These are phyloP conservation scores for Scylla paramamosain DNA, from an alignment of 1,140 invertebrate species.

Conservation along the genomic window DNA sequence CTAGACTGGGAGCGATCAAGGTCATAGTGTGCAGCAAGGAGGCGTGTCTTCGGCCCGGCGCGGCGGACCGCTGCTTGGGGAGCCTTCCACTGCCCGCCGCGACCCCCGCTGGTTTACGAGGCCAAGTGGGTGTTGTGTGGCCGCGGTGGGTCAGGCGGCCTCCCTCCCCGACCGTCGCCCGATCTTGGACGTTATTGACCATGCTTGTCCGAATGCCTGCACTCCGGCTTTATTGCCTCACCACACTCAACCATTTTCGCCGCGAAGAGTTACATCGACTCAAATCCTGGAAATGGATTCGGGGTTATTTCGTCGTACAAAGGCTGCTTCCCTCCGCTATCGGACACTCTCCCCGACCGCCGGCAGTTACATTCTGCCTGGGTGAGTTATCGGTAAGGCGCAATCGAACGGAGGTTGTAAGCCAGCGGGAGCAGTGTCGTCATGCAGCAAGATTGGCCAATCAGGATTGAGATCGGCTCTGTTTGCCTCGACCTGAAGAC, in stretches of 20 bases:
- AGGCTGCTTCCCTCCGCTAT: not conserved
- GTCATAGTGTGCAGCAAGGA: not conserved
- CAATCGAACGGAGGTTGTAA: slow-evolving; percentile 58
- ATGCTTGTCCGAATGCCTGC: slow-evolving; percentile 62
- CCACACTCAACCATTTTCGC: slow-evolving; percentile 5
- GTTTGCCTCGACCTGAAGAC: slow-evolving; percentile 46
- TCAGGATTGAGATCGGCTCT: slow-evolving; percentile 63
- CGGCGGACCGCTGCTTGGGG: no score
- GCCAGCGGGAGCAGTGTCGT: slow-evolving; percentile 58
- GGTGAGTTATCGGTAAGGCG: not conserved
- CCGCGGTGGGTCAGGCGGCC: not conserved
- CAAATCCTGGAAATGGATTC: slow-evolving; percentile 7
- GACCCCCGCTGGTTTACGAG: not conserved
- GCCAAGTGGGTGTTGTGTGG: slow-evolving; percentile 17
- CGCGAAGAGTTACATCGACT: not conserved
- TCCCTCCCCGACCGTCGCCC: slow-evolving; percentile 42
- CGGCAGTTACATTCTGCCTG: not conserved
- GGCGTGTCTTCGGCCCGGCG: not conserved
- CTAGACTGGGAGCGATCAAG: not conserved
- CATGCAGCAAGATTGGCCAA: slow-evolving; percentile 69
- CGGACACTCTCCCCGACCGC: not conserved
- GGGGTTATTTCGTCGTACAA: not conserved
- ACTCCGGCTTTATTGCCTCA: slow-evolving; percentile 3
- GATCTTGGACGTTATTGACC: slow-evolving; percentile 71
- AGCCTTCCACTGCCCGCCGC: not conserved